A percentile compares a stretch with the other conserved stretches of the same genome.
Evolutionary conservation across 2,113 vertebrate genomes (phyloP).

Genomic region (Pluvialis apricaria): DNA sequence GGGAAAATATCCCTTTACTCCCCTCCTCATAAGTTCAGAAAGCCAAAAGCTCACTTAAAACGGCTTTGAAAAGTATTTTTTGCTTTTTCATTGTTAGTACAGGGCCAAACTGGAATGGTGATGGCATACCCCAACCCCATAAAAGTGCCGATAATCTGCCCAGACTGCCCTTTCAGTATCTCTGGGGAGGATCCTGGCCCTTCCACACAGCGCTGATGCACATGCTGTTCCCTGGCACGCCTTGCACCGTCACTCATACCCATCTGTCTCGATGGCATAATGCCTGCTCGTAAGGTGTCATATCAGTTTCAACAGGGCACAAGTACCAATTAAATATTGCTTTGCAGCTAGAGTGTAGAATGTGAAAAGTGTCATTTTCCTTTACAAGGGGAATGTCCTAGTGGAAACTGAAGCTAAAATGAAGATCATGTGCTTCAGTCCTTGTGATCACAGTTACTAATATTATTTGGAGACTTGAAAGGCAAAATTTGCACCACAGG

Average conservation of each 20-base stretch:
- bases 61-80: not conserved
- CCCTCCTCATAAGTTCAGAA: not conserved
- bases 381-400: not conserved
- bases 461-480: not conserved
- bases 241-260: slow-evolving; percentile 49
- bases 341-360: not conserved
- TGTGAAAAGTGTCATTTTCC: not conserved
- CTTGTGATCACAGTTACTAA: not conserved
- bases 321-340: slow-evolving; percentile 48
- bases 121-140: not conserved
- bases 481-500: not conserved
- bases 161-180: slow-evolving; percentile 24
- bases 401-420: not conserved
- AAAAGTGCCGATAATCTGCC: not conserved
- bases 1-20: not conserved
- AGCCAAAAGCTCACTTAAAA: not conserved
- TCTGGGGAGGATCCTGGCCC: slow-evolving; percentile 43
- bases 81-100: not conserved
- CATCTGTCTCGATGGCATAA: slow-evolving; percentile 70
- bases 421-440: not conserved
- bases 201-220: not conserved
- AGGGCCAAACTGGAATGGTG: not conserved
- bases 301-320: slow-evolving; percentile 1
- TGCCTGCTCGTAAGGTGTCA: slow-evolving; percentile 49
- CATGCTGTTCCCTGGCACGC: slow-evolving; percentile 30